Percentiles rank a stretch among this genome's conserved stretches.
Conservation (phyloP, 2,113 vertebrate species). For the Pangasianodon gigas region DNA sequence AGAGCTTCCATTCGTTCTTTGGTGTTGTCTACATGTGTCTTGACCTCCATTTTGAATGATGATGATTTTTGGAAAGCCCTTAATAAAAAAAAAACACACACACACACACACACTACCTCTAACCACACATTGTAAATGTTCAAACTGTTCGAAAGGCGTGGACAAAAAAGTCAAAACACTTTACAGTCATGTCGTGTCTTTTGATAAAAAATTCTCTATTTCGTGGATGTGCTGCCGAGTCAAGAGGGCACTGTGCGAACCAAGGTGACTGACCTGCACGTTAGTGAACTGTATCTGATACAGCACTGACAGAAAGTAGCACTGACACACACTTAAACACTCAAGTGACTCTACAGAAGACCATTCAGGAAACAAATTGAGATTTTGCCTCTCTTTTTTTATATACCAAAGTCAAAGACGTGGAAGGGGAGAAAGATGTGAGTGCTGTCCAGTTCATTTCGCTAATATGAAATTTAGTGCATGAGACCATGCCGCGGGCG, state of each 20-base stretch:
- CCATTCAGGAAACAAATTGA: background rate
- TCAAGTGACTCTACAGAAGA: conserved; percentile 4
- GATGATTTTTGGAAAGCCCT: background rate
- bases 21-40: background rate
- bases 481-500: conserved; percentile 33
- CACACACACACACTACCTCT: background rate
- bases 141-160: background rate
- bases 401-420: background rate
- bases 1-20: background rate
- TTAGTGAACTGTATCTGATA: conserved; percentile 19
- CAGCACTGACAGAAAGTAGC: background rate
- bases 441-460: conserved; percentile 35
- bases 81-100: background rate
- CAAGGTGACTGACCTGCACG: conserved; percentile 9
- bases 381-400: background rate
- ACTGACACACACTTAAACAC: conserved; percentile 9
- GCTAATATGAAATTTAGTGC: conserved; percentile 38
- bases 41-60: background rate
- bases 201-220: background rate
- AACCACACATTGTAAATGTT: background rate
- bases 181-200: background rate
- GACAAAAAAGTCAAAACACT: background rate
- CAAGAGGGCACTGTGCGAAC: background rate
- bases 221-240: background rate
- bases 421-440: conserved; percentile 1